Base-by-base conservation (phyloP, 1,140 invertebrate species). In the Drosophila virilis region DNA sequence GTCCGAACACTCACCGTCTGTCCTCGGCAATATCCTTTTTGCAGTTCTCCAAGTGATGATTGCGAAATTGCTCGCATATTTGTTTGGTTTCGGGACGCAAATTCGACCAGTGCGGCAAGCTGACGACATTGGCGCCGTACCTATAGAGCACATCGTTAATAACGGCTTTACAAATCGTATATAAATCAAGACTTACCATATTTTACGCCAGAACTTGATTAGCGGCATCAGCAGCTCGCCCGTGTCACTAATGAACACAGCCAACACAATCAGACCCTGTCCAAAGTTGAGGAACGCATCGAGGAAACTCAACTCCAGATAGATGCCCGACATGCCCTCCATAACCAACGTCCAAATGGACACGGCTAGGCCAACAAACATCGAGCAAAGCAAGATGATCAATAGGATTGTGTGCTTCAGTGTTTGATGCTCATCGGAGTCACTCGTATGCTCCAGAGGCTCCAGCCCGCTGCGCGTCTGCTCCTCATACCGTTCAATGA, bases 221-320 rank as follows among this genome's bases (percentile, higher is more conserved):
- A 95, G 74, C 0, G 96, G 96, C 54, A 95, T 92, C 7, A 97
- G 86, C 6, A 97, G 93, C 64, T 96, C 94, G 71, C 95, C 95
- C 6, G 95, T 95, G 92, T 98, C 96, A 32, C 96, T 95, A 85
- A 95, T 98, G 93, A 99, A 99, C 8, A 98, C 95, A 8, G 96
- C 95, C 80, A 98, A 96, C 22, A 97, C 95, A 68, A 98, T 95
- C 42, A 97, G 93, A 40, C 96, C 96, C 93, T 98, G 97, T 1
- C 98, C 97, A 92, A 97, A 97, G 88, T 96, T 97, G 0, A 98
- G 93, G 38, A 97, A 96, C 13, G 96, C 95, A 92, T 99, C 97
- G 32, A 99, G 92, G 92, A 98, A 99, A 76, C 97, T 95, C 17
- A 99, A 93, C 93, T 98, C 97, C 0, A 98, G 94, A 92, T 97